Evolutionary conservation across 2,888 invertebrate genomes (phyloP), one percentile per base, ranked within the genome.

Genomic region (Cyclophora albipunctata): DNA sequence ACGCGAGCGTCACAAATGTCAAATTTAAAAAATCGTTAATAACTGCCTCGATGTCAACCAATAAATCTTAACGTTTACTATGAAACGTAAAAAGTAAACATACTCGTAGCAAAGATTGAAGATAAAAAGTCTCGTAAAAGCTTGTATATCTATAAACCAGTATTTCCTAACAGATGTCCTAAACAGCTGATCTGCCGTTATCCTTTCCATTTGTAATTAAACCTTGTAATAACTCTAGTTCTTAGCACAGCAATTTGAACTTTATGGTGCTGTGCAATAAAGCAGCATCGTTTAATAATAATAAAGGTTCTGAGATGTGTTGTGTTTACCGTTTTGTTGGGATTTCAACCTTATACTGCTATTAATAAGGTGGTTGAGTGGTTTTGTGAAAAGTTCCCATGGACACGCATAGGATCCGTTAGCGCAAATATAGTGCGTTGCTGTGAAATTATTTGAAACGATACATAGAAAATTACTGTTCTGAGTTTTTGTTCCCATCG

Each of bases 391-490:
- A 73, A 75, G 80, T 79, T 60, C 62, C 75, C 69, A 66, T 64
- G 53, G 50, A 59, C 59, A 59, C 59, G 64, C 69, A 75, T 75
- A 76, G 73, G 76, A 70, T 57, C 86, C 85, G 86, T 86, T 85
- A 85, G 66, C 64, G 70, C 75, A 78, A 81, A 76, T 75, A 78
- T 73, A 81, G 81, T 81, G 77, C 74, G 69, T 72, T 62, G 68
- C 71, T 69, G 66, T 73, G 70, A 74, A 70, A 81, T 81, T 81
- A 82, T 64, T 69, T 71, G 63, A 66, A 70, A 71, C 70, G 71
- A 69, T 79, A 75, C 75, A 71, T 63, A 74, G 82, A 79, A 81
- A 82, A 82, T 81, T 81, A 77, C 81, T 72, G 75, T 62, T 56
- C 57, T 58, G 59, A 60, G 71, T 75, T 78, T 79, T 79, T 78